Evolutionary conservation across 2,113 vertebrate genomes (phyloP).

Genomic region (Anas platyrhynchos): DNA sequence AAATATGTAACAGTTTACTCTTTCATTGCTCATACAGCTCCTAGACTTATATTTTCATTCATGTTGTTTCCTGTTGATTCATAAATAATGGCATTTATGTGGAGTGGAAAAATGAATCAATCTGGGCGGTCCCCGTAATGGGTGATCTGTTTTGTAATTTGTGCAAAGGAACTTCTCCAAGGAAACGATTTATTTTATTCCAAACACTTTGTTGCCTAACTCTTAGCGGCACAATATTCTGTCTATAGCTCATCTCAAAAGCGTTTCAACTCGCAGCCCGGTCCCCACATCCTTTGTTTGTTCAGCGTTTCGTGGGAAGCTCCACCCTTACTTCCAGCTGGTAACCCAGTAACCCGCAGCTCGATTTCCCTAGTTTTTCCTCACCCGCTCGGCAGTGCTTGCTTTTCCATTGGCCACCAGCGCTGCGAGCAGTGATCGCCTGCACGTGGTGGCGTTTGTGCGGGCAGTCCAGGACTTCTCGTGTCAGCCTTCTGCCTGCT

Average conservation of each 20-base stretch:
- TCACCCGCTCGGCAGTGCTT: background rate
- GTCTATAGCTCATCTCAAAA: background rate
- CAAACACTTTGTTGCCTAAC: slow-evolving; percentile 43
- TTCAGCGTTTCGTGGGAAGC: background rate
- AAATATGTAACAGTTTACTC: background rate
- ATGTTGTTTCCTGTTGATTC: background rate
- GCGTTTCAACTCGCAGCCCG: slow-evolving; percentile 9
- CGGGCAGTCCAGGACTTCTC: background rate
- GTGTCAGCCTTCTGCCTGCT: background rate
- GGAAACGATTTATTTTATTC: slow-evolving; percentile 55
- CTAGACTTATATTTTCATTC: background rate
- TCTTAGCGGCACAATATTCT: background rate
- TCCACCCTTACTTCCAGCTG: slow-evolving; percentile 55
- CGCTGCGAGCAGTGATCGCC: background rate
- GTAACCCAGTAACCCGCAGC: background rate
- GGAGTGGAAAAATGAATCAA: slow-evolving; percentile 51
- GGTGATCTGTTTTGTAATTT: slow-evolving; percentile 8
- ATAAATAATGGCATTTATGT: background rate
- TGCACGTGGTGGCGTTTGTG: background rate
- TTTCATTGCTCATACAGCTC: background rate
- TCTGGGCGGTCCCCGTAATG: background rate
- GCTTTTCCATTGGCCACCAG: background rate
- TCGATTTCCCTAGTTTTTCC: background rate
- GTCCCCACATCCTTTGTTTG: slow-evolving; percentile 41
- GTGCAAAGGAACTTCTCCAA: slow-evolving; percentile 45